Conservation (phyloP, 92 coral and sea anemone genomes). For the Zoanthus gigantus region DNA sequence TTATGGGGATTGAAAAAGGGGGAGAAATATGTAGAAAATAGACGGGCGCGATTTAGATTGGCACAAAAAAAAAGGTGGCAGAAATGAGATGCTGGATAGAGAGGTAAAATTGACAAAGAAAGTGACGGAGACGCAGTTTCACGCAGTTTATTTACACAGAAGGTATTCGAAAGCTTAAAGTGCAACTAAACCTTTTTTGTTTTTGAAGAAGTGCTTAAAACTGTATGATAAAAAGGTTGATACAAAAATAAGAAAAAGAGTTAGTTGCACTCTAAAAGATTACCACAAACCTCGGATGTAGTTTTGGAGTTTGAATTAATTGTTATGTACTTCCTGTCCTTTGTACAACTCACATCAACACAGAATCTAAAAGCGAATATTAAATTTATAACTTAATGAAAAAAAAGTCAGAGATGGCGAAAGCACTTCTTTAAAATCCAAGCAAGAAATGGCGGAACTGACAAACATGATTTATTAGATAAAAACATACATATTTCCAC, state of each 20-base stretch:
- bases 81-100: neutral
- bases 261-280: no score
- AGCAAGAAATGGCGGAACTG: no score
- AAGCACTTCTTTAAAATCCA: no score
- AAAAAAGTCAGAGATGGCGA: no score
- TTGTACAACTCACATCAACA: constrained; percentile 91
- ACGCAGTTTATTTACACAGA: neutral
- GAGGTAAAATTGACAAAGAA: neutral
- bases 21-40: neutral
- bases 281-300: constrained; percentile 83
- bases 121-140: neutral
- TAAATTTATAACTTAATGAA: no score
- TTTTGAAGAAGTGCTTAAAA: no score
- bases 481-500: no score
- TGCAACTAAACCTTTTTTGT: no score
- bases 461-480: no score
- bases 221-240: no score
- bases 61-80: no score
- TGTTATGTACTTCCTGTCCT: constrained; percentile 86
- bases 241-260: no score
- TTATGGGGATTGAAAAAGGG: neutral
- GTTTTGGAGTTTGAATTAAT: constrained; percentile 92
- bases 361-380: constrained; percentile 57
- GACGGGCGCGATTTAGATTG: neutral
- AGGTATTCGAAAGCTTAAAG: neutral